Conservation (phyloP, 2,888 invertebrate genomes). For the Ecliptopera silaceata region DNA sequence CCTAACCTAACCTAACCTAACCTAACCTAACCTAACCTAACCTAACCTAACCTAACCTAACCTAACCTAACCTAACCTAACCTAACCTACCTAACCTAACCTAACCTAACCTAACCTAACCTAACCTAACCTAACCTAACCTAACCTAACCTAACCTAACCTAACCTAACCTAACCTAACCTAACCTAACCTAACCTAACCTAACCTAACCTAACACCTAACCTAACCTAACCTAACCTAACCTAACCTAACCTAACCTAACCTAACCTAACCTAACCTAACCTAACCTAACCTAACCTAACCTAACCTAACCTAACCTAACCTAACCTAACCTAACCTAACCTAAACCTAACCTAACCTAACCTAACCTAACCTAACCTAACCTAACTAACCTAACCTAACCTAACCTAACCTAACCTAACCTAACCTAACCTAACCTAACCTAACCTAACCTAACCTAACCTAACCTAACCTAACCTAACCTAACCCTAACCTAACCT, state of each 20-base stretch:
- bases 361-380: constrained; percentile 21
- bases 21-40: constrained; percentile 22
- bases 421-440: constrained; percentile 26
- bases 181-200: constrained; percentile 27
- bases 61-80: constrained; percentile 25
- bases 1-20: constrained; percentile 25
- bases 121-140: constrained; percentile 21
- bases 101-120: constrained; percentile 28
- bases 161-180: constrained; percentile 24
- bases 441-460: constrained; percentile 28
- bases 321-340: constrained; percentile 29
- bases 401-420: constrained; percentile 25
- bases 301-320: constrained; percentile 26
- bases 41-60: constrained; percentile 23
- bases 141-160: constrained; percentile 21
- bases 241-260: constrained; percentile 22
- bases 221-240: constrained; percentile 26
- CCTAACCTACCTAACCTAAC: constrained; percentile 27
- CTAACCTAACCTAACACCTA: constrained; percentile 25
- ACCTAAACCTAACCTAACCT: constrained; percentile 21
- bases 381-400: constrained; percentile 24
- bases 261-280: constrained; percentile 23
- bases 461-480: constrained; percentile 21
- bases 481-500: constrained; percentile 22
- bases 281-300: constrained; percentile 25